Evolutionary conservation across 2,797 vertebrate species (phyloP).

Genomic region (Pelochelys cantorii): DNA sequence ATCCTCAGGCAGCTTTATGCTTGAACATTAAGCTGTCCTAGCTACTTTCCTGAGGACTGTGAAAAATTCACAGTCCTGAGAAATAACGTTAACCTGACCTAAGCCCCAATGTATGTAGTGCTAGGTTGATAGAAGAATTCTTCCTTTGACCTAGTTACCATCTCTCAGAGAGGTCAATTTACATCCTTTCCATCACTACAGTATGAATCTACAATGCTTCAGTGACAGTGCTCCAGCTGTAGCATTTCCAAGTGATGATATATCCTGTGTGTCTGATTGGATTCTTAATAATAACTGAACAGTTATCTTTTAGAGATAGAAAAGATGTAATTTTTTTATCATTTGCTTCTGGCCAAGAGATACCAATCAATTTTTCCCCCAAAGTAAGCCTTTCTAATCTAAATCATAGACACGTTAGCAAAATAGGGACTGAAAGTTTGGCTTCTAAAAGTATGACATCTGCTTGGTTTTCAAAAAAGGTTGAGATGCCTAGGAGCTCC

Average conservation of each 20-base stretch:
- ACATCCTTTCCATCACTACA: neutral
- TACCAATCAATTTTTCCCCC: neutral
- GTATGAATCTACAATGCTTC: neutral
- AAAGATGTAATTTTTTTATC: neutral
- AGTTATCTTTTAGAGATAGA: neutral
- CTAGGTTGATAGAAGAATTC: neutral
- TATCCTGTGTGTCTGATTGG: neutral
- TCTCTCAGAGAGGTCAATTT: neutral
- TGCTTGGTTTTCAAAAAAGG: neutral
- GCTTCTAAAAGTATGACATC: neutral
- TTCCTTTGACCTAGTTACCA: neutral
- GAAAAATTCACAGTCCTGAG: no score
- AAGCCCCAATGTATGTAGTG: no score
- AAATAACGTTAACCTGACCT: no score
- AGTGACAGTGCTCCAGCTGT: neutral
- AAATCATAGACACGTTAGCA: neutral
- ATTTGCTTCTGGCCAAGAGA: neutral
- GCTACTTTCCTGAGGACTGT: no score
- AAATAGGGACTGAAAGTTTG: neutral
- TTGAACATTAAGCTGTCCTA: no score
- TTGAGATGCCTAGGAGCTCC: neutral
- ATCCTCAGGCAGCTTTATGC: no score
- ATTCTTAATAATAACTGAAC: neutral
- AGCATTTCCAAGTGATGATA: neutral
- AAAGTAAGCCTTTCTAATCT: fast-evolving